Percentiles rank a stretch among this genome's conserved stretches.
Conservation (phyloP, 2,888 invertebrate species). For the Torymus texanus region DNA sequence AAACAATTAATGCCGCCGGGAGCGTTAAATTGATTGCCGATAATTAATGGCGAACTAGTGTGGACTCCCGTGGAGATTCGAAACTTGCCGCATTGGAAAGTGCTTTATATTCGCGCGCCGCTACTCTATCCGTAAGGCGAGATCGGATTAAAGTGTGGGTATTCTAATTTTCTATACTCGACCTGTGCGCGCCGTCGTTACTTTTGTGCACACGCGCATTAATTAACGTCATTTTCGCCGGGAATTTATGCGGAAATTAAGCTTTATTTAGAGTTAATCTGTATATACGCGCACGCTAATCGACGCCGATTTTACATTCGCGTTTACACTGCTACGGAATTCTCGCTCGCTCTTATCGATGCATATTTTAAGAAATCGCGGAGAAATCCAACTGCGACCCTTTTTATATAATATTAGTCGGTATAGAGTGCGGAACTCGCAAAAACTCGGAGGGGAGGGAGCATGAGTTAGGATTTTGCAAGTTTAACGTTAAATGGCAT, state of each 20-base stretch:
- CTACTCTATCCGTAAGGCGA: background rate
- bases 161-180: slow-evolving; percentile 25
- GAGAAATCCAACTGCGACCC: background rate
- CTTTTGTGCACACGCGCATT: slow-evolving; percentile 5
- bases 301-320: slow-evolving; percentile 16
- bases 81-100: background rate
- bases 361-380: slow-evolving; percentile 3
- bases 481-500: too few species aligned
- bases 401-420: too few species aligned
- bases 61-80: background rate
- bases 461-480: too few species aligned
- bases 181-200: background rate
- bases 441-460: too few species aligned
- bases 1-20: slow-evolving; percentile 41
- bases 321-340: background rate
- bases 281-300: slow-evolving; percentile 15
- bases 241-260: slow-evolving; percentile 24
- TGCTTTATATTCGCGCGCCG: background rate
- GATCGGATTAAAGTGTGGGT: background rate
- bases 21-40: slow-evolving; percentile 1
- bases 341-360: slow-evolving; percentile 11
- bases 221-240: slow-evolving; percentile 26
- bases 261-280: slow-evolving; percentile 6
- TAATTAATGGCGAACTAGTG: slow-evolving; percentile 18
- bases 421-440: too few species aligned